Percentiles rank a stretch among this genome's conserved stretches.
These are phyloP conservation scores for Carettochelys insculpta DNA, from an alignment of 2,113 vertebrate species.

Conservation along the genomic window DNA sequence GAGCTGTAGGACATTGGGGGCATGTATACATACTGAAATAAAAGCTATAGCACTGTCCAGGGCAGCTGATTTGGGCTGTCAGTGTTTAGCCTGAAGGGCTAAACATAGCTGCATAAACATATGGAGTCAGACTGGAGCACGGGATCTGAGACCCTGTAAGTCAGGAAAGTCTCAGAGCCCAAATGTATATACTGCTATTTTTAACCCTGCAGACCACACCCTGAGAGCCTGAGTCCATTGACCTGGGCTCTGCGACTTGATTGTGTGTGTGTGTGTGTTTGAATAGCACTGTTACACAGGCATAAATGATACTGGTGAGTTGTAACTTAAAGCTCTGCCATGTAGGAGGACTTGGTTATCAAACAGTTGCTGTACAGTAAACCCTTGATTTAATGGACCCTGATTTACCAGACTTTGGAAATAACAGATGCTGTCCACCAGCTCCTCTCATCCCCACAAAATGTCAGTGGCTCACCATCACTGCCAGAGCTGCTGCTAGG, in stretches of 20 bases:
- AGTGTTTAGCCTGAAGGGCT: neutral
- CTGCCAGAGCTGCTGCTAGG: too few relatives aligned
- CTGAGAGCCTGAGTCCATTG: neutral
- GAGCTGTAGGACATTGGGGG: neutral
- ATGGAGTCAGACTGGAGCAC: neutral
- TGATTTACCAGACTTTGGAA: too few relatives aligned
- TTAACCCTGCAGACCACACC: neutral
- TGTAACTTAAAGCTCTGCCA: neutral
- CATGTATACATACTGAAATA: neutral
- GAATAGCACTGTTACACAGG: neutral
- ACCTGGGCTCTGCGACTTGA: neutral
- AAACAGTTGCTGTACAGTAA: rapidly evolving
- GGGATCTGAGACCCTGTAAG: neutral
- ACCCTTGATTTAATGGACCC: too few relatives aligned
- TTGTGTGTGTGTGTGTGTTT: neutral
- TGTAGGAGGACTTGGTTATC: rapidly evolving
- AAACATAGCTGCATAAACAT: neutral
- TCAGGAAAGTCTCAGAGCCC: neutral
- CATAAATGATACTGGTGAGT: neutral
- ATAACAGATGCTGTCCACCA: too few relatives aligned
- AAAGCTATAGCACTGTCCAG: neutral
- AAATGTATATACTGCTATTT: neutral
- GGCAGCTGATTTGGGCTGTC: neutral
- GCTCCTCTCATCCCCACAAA: too few relatives aligned
- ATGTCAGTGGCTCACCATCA: too few relatives aligned